Evolutionary conservation across 2,888 invertebrate genomes (phyloP), one percentile per base, ranked within the genome.

Genomic region (Trichopoda pennipes): DNA sequence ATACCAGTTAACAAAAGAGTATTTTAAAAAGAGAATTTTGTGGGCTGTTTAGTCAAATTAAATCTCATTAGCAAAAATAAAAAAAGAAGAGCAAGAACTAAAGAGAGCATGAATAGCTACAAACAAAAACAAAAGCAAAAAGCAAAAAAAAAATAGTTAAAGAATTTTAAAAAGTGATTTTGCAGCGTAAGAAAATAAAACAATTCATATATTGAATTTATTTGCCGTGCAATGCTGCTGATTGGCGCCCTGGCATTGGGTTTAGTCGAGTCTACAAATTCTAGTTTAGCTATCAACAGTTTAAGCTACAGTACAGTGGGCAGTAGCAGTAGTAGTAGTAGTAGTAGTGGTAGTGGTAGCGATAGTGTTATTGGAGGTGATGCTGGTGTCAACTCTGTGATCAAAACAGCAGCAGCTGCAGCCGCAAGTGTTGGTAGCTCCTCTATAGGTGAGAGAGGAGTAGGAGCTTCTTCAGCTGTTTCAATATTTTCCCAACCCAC

Each of bases 221-320:
- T n/a, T 56, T 70, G 63, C 68, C 53, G 47, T 64, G 84, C 53
- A 75, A 88, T 88, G 88, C 86, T 88, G 66, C 85, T 88, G 19
- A 87, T 88, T 84, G 87, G 88, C 80, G 88, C 88, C 77, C 86
- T 88, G 60, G 88, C 89, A 42, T 85, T 89, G 83, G 89, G 89
- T 38, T 86, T 89, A 70, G 86, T 87, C 32, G 88, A 88, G 79
- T 85, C 87, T 72, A 86, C 87, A 80, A 86, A 86, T 80, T 86
- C 86, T 38, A 87, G 86, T 82, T 83, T 85, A 38, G 86, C 86
- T 58, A 83, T 80, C n/a, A 64, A 79, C 53, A 82, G 61, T 49
- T 76, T 79, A 69, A 56, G 58, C 28, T 76, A 68, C 21, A 81
- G 80, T 44, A 70, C 83, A 55, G 84, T 75, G 51, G 83, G 73